A percentile compares a stretch with the other conserved stretches of the same genome.
Conservation (phyloP, 2,888 invertebrate genomes). For the Galerucella calmariensis region DNA sequence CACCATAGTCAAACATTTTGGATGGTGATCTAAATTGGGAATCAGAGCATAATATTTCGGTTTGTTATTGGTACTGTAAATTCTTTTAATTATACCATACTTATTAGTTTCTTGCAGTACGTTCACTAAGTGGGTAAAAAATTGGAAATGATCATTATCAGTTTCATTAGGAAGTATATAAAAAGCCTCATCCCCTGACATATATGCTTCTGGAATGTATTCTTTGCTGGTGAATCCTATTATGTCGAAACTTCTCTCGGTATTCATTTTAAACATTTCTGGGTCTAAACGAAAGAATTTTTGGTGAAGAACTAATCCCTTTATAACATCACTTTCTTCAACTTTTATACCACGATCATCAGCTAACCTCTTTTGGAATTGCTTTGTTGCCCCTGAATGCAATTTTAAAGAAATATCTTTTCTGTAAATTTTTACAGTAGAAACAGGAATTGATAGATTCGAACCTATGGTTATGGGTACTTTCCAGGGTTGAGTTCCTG, state of each 20-base stretch:
- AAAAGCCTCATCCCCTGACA: conserved; percentile 41
- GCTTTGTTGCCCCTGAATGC: neutral
- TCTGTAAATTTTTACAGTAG: conserved; percentile 41
- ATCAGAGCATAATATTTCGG: conserved; percentile 46
- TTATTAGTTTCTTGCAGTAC: conserved; percentile 38
- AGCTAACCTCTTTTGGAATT: conserved; percentile 34
- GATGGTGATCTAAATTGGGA: conserved; percentile 40
- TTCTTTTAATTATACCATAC: conserved; percentile 45
- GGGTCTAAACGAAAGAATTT: conserved; percentile 46
- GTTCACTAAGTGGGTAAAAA: conserved; percentile 42
- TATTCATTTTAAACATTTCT: conserved; percentile 45
- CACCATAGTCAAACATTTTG: conserved; percentile 43
- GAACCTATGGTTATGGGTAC: conserved; percentile 45
- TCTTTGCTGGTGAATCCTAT: conserved; percentile 44
- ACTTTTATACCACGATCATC: conserved; percentile 43
- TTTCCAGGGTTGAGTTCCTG: conserved; percentile 46
- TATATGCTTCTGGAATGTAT: conserved; percentile 44
- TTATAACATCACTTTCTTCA: conserved; percentile 36
- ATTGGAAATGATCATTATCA: conserved; percentile 36
- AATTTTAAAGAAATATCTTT: conserved; percentile 42
- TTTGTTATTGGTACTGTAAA: conserved; percentile 43
- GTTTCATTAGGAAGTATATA: conserved; percentile 39
- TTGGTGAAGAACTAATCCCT: conserved; percentile 43
- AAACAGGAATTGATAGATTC: conserved; percentile 37
- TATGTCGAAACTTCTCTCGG: conserved; percentile 44